Conservation (phyloP, 2,888 invertebrate genomes). For the Himalopsyche tibetana region DNA sequence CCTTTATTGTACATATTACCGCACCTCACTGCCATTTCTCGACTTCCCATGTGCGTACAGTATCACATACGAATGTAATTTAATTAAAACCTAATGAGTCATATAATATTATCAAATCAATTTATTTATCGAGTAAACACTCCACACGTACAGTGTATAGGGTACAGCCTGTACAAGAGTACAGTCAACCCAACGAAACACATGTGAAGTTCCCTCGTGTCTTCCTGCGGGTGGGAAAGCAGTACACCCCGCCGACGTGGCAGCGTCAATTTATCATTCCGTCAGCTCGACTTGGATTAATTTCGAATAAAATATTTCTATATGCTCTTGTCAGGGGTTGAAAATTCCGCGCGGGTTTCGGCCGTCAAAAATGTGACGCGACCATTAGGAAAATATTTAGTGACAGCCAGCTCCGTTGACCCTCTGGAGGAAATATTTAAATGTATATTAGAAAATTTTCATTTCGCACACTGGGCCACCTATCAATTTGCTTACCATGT, state of each 20-base stretch:
- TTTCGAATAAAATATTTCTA: constrained; percentile 43
- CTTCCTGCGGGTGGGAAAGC: constrained; percentile 1
- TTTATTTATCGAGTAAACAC: constrained; percentile 66
- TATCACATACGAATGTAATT: constrained; percentile 61
- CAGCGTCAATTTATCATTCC: constrained; percentile 42
- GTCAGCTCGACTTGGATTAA: constrained; percentile 42
- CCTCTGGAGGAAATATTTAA: constrained; percentile 12
- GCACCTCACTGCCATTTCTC: background rate
- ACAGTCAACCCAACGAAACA: constrained; percentile 50
- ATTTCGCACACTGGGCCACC: no score
- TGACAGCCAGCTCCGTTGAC: constrained; percentile 22
- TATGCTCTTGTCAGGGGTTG: constrained; percentile 14
- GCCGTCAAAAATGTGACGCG: constrained; percentile 38
- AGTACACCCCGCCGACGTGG: constrained; percentile 39
- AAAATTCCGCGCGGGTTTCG: constrained; percentile 35
- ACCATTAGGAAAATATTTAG: constrained; percentile 36
- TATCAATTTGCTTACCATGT: no score
- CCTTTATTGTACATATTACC: no score
- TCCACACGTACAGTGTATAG: constrained; percentile 56
- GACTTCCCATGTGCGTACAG: constrained; percentile 30
- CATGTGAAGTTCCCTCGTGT: constrained; percentile 57
- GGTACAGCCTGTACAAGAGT: constrained; percentile 35
- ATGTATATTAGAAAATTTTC: no score
- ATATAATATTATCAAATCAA: constrained; percentile 66
- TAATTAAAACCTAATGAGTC: constrained; percentile 66